These are phyloP conservation scores for Phocides pigmalion DNA, from an alignment of 1,140 invertebrate species.

Conservation along the genomic window DNA sequence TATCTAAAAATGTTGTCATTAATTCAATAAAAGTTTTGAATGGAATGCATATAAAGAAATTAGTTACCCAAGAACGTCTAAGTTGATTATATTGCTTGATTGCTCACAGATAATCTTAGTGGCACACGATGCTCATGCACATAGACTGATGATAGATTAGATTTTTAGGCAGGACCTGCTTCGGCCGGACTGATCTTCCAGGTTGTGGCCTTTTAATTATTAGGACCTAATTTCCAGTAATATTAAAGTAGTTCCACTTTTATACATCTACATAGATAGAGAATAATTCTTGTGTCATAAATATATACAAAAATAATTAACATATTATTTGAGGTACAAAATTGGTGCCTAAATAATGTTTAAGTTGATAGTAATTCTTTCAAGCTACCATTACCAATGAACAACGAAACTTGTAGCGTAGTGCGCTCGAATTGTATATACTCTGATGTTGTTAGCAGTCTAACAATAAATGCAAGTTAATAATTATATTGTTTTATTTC, in stretches of 20 bases:
- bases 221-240: slow-evolving; percentile 19
- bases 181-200: slow-evolving; percentile 5
- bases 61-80: neutral
- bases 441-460: slow-evolving; percentile 57
- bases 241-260: slow-evolving; percentile 5
- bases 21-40: too few species aligned
- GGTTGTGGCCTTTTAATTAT: neutral
- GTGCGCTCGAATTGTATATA: slow-evolving; percentile 27
- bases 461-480: slow-evolving; percentile 56
- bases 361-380: slow-evolving; percentile 1
- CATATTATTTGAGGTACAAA: slow-evolving; percentile 6
- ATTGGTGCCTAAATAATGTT: slow-evolving; percentile 8
- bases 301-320: slow-evolving; percentile 12
- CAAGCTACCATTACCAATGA: neutral
- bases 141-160: slow-evolving; percentile 32
- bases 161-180: neutral
- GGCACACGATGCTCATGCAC: slow-evolving; percentile 10
- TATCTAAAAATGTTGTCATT: too few species aligned
- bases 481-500: slow-evolving; percentile 34
- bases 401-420: slow-evolving; percentile 8
- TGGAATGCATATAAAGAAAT: neutral
- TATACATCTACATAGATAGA: slow-evolving; percentile 16
- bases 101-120: neutral
- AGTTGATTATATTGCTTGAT: neutral
- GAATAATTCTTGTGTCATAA: neutral